Conservation (phyloP, 1,140 invertebrate species). For the Aricia agestis region DNA sequence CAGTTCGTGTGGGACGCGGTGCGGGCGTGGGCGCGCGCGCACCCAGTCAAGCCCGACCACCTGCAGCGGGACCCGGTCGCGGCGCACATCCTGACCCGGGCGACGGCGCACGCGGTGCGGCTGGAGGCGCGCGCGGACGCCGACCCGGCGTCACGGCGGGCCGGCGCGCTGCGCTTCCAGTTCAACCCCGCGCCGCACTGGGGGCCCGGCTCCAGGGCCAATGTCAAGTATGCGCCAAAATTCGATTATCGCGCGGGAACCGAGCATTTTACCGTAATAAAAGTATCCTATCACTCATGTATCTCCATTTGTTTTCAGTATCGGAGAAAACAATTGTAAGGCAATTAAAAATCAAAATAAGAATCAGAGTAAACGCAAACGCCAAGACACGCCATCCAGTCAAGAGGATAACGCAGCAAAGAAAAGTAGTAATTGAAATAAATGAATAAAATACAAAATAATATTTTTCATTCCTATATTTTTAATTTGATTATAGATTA, state of each 20-base stretch:
- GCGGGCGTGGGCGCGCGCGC: conserved; percentile 84
- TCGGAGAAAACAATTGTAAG: conserved; percentile 78
- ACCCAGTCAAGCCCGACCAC: conserved; percentile 76
- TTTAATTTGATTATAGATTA: no score
- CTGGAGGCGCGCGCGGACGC: conserved; percentile 84
- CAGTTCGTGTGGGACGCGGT: conserved; percentile 96
- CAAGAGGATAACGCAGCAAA: neutral
- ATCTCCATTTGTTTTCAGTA: conserved; percentile 56
- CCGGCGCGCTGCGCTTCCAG: conserved; percentile 88
- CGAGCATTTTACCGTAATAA: no score
- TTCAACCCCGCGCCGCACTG: conserved; percentile 90
- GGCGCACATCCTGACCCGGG: conserved; percentile 33
- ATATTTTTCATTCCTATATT: neutral
- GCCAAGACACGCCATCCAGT: neutral
- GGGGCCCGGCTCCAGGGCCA: conserved; percentile 90
- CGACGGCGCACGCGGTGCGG: conserved; percentile 72
- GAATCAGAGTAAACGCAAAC: conserved; percentile 35
- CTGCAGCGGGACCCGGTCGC: neutral
- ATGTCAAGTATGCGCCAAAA: conserved; percentile 79
- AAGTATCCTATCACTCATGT: no score
- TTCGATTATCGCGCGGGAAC: no score
- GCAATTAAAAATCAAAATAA: conserved; percentile 80
- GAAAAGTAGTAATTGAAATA: neutral
- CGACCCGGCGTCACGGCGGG: conserved; percentile 87
- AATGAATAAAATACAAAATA: neutral